These are phyloP conservation scores for Drosophila affinis DNA, from an alignment of 2,888 invertebrate species.

Conservation along the genomic window DNA sequence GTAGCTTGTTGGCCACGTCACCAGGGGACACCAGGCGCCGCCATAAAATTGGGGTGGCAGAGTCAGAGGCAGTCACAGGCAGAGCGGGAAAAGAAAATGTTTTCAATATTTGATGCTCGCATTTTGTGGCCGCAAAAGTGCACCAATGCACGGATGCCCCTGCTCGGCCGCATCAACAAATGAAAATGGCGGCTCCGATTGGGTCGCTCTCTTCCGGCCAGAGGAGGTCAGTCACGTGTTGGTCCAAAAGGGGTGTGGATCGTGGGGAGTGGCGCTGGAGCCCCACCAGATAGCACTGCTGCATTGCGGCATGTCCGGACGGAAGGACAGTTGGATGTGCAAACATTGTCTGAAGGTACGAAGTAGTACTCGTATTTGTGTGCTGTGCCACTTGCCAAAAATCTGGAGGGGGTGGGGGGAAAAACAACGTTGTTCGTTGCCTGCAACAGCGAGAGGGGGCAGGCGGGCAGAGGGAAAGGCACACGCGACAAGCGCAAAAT, in stretches of 20 bases:
- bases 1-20: constrained; percentile 16
- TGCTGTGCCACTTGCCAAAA: constrained; percentile 53
- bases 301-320: constrained; percentile 71
- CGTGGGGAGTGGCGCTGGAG: constrained; percentile 10
- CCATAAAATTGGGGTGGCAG: constrained; percentile 35
- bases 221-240: constrained; percentile 70
- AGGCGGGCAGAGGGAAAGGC: neutral
- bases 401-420: constrained; percentile 26
- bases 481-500: constrained; percentile 63
- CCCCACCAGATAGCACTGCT: constrained; percentile 70
- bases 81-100: constrained; percentile 28
- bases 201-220: constrained; percentile 1
- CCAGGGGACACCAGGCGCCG: constrained; percentile 32
- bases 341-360: constrained; percentile 25
- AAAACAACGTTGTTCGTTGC: constrained; percentile 54
- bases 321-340: constrained; percentile 16
- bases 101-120: constrained; percentile 71
- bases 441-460: constrained; percentile 48
- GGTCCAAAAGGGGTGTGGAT: constrained; percentile 28
- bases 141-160: constrained; percentile 63
- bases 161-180: constrained; percentile 65
- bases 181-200: constrained; percentile 40
- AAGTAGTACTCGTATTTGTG: constrained; percentile 23
- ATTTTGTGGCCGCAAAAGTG: constrained; percentile 69
- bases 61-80: neutral